Evolutionary conservation across 2,888 invertebrate genomes (phyloP).

Genomic region (Acanthococcus lagerstroemiae): DNA sequence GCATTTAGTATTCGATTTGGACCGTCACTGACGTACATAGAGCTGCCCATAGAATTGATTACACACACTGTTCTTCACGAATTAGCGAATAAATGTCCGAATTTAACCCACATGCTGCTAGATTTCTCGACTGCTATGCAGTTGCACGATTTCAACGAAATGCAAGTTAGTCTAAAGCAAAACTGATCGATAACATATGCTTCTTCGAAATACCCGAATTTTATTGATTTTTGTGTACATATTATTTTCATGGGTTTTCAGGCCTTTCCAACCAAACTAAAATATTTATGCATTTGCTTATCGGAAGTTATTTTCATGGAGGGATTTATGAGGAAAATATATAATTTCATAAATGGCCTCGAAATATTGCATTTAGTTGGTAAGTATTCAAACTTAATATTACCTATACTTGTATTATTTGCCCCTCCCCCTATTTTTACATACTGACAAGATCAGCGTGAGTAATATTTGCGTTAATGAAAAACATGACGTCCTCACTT

Average conservation of each 20-base stretch:
- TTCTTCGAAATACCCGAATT: background rate
- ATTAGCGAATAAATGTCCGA: slow-evolving; percentile 89
- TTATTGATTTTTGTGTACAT: background rate
- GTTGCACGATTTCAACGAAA: slow-evolving; percentile 96
- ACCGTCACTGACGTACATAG: slow-evolving; percentile 78
- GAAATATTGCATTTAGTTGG: slow-evolving; percentile 95
- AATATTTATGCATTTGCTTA: slow-evolving; percentile 89
- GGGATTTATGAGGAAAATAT: slow-evolving; percentile 98
- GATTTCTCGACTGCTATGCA: slow-evolving; percentile 99
- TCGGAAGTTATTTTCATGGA: slow-evolving; percentile 99
- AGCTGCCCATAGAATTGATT: slow-evolving; percentile 89
- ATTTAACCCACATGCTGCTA: slow-evolving; percentile 87
- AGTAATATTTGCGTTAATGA: too few relatives aligned
- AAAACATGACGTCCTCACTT: too few relatives aligned
- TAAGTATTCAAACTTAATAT: slow-evolving; percentile 42
- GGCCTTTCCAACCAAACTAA: slow-evolving; percentile 93
- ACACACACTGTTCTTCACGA: slow-evolving; percentile 95
- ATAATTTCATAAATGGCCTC: slow-evolving; percentile 96
- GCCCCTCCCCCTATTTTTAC: background rate
- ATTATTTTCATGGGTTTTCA: slow-evolving; percentile 50
- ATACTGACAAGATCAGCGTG: too few relatives aligned
- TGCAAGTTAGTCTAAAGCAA: slow-evolving; percentile 48
- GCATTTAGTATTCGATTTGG: slow-evolving; percentile 64
- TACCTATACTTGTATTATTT: background rate
- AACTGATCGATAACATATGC: background rate